Evolutionary conservation across 2,113 vertebrate species (phyloP), one percentile per base, ranked within the genome.

Genomic region (Gobio gobio): DNA sequence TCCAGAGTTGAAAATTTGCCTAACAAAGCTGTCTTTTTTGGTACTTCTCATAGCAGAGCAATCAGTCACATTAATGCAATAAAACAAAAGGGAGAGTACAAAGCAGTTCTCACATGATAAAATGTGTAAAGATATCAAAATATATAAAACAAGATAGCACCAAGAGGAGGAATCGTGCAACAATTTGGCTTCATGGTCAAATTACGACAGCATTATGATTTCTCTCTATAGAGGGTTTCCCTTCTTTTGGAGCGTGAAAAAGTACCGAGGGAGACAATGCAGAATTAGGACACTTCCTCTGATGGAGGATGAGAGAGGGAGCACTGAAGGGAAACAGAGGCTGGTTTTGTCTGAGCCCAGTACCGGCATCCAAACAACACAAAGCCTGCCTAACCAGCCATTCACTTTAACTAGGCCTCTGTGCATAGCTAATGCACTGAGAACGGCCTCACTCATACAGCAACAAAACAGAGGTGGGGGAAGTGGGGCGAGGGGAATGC

Each of bases 341-440:
- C 78, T 56, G 78, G 87, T 90, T 91, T 89, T 93, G 91, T 94
- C 90, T 89, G 87, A 87, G 36, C 43, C 29, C 84, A 87, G 59
- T 86, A 83, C 86, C 86, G 88, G 90, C 86, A 89, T 84, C 88
- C 85, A 85, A 86, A 91, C 83, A 86, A 89, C 88, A 94, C 92
- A 92, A 94, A 94, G 92, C 84, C 84, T 40, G 84, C 90, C 91
- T 92, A 93, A 92, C 89, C 87, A 92, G 89, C 88, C 89, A 82
- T 89, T 90, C 91, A 91, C 89, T 85, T 73, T 74, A 87, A 49
- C 83, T 78, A 45, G 82, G 74, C 83, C 77, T 81, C 76, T 90
- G 91, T 93, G 94, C 92, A 94, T 93, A 91, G 79, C 89, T 92
- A 93, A 94, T 92, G 84, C 63, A 78, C 40, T 14, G 72, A 81